Conservation (phyloP, 2,888 invertebrate genomes). For the Microplitis manilae region DNA sequence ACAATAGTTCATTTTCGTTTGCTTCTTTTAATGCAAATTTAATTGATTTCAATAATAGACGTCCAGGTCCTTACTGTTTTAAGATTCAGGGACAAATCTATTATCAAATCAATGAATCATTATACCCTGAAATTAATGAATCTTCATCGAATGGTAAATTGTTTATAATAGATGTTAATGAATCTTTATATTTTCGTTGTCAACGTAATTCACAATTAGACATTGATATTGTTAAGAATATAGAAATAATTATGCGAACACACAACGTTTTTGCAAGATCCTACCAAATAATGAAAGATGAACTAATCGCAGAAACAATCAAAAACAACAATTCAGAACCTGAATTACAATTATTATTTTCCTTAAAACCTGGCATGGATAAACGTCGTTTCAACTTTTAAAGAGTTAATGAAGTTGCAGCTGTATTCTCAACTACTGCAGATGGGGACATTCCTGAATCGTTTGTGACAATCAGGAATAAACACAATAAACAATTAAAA, state of each 20-base stretch:
- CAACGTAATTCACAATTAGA: constrained; percentile 3
- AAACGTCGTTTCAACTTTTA: constrained; percentile 18
- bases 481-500: constrained; percentile 43
- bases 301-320: constrained; percentile 22
- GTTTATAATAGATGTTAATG: constrained; percentile 8
- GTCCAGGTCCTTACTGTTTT: constrained; percentile 41
- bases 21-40: constrained; percentile 42
- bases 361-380: constrained; percentile 11
- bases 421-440: constrained; percentile 46
- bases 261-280: constrained; percentile 38
- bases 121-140: constrained; percentile 26
- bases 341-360: constrained; percentile 10
- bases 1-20: constrained; percentile 34
- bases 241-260: constrained; percentile 30
- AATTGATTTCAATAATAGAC: constrained; percentile 29
- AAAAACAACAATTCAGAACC: background rate
- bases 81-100: too few species aligned
- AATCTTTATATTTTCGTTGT: background rate
- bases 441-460: constrained; percentile 50
- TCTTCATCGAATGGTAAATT: constrained; percentile 18
- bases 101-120: constrained; percentile 47
- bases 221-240: constrained; percentile 7
- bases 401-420: constrained; percentile 32
- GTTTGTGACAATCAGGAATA: constrained; percentile 47
- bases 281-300: constrained; percentile 26